These are phyloP conservation scores for Agrilus planipennis DNA, from an alignment of 1,140 invertebrate genomes.

Conservation along the genomic window DNA sequence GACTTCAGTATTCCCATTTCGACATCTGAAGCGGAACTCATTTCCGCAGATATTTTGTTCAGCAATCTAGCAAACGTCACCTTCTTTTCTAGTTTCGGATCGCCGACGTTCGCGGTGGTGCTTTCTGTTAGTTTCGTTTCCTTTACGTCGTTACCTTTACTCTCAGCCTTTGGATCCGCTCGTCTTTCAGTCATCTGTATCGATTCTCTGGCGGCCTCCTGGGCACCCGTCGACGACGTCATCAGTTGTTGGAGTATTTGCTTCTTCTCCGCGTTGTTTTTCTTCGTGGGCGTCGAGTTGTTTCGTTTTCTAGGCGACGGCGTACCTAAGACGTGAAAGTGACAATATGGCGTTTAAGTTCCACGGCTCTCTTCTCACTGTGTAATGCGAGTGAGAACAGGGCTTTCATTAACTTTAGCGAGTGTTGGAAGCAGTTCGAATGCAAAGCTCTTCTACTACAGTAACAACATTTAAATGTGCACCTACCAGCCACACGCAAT, in stretches of 20 bases:
- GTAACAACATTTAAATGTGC: constrained; percentile 19
- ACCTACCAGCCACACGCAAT: constrained; percentile 37
- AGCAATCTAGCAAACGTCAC: constrained; percentile 61
- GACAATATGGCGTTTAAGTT: too few relatives aligned
- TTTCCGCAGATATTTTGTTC: constrained; percentile 59
- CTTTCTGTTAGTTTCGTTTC: constrained; percentile 45
- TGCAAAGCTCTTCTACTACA: background rate
- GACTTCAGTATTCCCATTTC: constrained; percentile 42
- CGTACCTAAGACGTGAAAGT: too few relatives aligned
- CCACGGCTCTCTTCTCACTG: too few relatives aligned
- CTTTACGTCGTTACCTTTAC: constrained; percentile 31
- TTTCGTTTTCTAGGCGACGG: constrained; percentile 58
- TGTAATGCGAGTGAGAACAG: too few relatives aligned
- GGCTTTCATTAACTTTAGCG: background rate
- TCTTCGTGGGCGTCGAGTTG: constrained; percentile 57
- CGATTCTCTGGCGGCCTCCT: constrained; percentile 46
- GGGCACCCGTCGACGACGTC: constrained; percentile 34
- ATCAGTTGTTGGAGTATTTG: constrained; percentile 63
- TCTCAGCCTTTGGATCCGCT: constrained; percentile 12
- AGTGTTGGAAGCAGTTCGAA: background rate
- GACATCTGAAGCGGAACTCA: constrained; percentile 54
- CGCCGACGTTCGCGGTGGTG: constrained; percentile 40
- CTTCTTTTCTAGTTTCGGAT: constrained; percentile 58
- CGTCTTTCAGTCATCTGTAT: constrained; percentile 53
- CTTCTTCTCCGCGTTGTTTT: constrained; percentile 57